These are phyloP conservation scores for Athalia rosae DNA, from an alignment of 2,888 invertebrate species.

Conservation along the genomic window DNA sequence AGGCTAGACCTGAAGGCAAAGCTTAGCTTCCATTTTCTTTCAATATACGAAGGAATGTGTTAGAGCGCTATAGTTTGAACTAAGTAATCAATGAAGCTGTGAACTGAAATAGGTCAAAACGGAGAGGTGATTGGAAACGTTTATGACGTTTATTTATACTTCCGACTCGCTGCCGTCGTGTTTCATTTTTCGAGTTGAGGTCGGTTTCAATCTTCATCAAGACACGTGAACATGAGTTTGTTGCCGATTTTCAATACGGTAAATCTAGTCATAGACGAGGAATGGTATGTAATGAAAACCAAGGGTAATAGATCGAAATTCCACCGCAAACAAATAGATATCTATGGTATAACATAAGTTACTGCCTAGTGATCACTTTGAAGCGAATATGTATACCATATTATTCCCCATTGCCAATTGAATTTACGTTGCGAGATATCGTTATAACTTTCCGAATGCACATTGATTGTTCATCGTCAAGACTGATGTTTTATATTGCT, in stretches of 20 bases:
- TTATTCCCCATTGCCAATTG: not conserved
- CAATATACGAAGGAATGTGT: not conserved
- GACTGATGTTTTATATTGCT: not conserved
- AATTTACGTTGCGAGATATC: not conserved
- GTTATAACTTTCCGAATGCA: not conserved
- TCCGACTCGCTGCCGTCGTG: too few species aligned
- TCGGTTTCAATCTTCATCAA: too few species aligned
- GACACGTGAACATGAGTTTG: too few species aligned
- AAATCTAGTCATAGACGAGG: not conserved
- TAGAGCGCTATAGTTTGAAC: not conserved
- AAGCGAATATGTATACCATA: not conserved
- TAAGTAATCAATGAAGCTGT: slow-evolving; percentile 3
- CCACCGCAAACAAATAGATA: not conserved
- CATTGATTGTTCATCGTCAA: slow-evolving; percentile 30
- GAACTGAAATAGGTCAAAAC: not conserved
- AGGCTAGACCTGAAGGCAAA: slow-evolving; percentile 9
- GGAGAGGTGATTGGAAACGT: too few species aligned
- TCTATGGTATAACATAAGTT: not conserved
- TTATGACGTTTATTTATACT: too few species aligned
- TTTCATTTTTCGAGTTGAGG: too few species aligned
- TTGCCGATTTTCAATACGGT: not conserved
- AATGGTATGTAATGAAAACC: not conserved
- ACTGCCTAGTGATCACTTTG: not conserved
- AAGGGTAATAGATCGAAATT: not conserved
- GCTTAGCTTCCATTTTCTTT: not conserved